These are phyloP conservation scores for Pantherophis alleghaniensis DNA, from an alignment of 2,797 vertebrate species.

Conservation along the genomic window DNA sequence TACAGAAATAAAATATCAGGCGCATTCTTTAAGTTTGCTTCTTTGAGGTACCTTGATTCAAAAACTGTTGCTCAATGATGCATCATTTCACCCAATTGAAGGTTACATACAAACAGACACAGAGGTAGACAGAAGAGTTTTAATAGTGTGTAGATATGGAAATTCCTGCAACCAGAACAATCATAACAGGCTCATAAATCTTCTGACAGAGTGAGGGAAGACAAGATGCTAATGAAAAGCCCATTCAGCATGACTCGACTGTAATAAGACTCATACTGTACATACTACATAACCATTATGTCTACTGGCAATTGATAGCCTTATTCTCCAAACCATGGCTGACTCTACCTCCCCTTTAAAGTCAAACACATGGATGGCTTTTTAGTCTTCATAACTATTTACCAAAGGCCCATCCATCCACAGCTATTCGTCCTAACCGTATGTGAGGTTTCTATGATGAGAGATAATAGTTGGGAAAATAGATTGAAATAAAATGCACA, in stretches of 20 bases:
- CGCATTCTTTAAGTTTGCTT: neutral
- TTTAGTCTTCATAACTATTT: neutral
- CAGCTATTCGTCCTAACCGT: neutral
- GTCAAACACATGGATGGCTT: neutral
- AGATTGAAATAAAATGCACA: neutral
- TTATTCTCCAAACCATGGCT: neutral
- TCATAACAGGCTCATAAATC: neutral
- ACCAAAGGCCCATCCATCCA: neutral
- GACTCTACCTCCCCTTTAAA: neutral
- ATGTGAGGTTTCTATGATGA: neutral
- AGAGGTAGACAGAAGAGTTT: no score
- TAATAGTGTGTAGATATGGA: neutral
- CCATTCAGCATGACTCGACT: neutral
- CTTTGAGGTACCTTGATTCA: neutral
- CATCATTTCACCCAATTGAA: neutral
- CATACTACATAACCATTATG: neutral
- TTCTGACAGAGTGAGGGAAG: neutral
- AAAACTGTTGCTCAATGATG: neutral
- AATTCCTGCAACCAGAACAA: neutral
- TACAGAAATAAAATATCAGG: neutral
- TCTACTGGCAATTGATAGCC: neutral
- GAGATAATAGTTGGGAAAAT: neutral
- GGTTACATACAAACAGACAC: neutral
- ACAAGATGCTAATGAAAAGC: neutral
- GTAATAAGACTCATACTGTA: neutral